Evolutionary conservation across 2,797 vertebrate genomes (phyloP).

Genomic region (Phaenicophaeus curvirostris): DNA sequence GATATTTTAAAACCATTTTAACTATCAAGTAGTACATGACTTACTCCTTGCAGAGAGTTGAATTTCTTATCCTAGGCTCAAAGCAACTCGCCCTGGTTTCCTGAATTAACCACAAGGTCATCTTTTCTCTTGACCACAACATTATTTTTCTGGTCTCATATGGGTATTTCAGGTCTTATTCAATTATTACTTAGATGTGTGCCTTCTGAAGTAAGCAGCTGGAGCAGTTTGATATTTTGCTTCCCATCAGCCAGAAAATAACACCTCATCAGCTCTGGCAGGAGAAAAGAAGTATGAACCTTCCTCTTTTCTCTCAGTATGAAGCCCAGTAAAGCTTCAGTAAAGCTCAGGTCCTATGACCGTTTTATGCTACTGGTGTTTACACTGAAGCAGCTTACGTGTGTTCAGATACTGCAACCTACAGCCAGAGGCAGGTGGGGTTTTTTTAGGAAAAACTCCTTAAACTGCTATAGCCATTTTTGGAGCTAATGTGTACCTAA

Average conservation of each 20-base stretch:
- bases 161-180: conserved; percentile 18
- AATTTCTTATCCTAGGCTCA: conserved; percentile 13
- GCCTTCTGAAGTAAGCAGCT: not conserved
- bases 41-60: not conserved
- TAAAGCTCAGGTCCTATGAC: not conserved
- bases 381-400: not conserved
- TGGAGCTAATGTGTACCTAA: not conserved
- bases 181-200: not conserved
- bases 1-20: not conserved
- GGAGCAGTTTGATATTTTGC: not conserved
- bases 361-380: not conserved
- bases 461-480: not conserved
- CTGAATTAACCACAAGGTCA: conserved; percentile 18
- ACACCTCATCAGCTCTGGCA: not conserved
- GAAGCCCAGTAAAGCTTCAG: not conserved
- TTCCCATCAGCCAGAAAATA: not conserved
- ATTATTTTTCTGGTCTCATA: not conserved
- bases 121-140: conserved; percentile 5
- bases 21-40: not conserved
- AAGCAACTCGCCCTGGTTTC: not conserved
- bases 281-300: not conserved
- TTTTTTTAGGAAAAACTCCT: not conserved
- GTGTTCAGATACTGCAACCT: not conserved
- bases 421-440: not conserved
- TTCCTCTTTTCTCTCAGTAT: not conserved